Evolutionary conservation across 2,113 vertebrate genomes (phyloP).

Genomic region (Heterocephalus glaber): DNA sequence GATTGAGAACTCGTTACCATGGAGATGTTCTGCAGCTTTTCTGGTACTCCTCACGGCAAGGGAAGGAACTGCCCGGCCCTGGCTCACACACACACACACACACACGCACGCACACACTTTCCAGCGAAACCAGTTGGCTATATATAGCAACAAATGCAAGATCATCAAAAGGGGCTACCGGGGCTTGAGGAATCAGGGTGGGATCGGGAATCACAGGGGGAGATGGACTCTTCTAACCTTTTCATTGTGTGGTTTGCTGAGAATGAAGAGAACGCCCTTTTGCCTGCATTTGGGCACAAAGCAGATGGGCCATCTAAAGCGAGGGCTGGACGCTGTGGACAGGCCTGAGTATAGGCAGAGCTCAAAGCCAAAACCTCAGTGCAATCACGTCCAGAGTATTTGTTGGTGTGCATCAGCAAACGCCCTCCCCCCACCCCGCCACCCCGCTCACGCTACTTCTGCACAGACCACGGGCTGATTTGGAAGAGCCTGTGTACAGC

Average conservation of each 20-base stretch:
- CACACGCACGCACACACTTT: background rate
- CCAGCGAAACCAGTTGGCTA: slow-evolving; percentile 79
- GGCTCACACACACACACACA: background rate
- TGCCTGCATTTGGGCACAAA: fast-evolving
- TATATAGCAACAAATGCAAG: slow-evolving; percentile 78
- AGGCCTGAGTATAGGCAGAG: background rate
- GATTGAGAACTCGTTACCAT: slow-evolving; percentile 90
- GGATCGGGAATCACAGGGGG: fast-evolving
- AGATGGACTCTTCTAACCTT: background rate
- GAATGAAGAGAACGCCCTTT: background rate
- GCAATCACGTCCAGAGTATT: background rate
- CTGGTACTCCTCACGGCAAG: slow-evolving; percentile 90
- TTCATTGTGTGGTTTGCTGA: background rate
- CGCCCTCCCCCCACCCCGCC: no score
- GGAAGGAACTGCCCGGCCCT: slow-evolving; percentile 54
- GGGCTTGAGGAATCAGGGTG: background rate
- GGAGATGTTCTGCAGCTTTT: slow-evolving; percentile 89
- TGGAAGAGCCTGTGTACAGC: background rate
- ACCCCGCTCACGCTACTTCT: no score
- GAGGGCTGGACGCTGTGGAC: fast-evolving
- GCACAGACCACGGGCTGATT: fast-evolving
- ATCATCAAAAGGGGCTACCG: slow-evolving; percentile 68
- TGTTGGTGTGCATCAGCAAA: background rate
- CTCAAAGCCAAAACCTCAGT: slow-evolving; percentile 1
- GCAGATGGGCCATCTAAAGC: background rate